Evolutionary conservation across 2,888 invertebrate species (phyloP), one percentile per base, ranked within the genome.

Genomic region (Tortricodes alternella): DNA sequence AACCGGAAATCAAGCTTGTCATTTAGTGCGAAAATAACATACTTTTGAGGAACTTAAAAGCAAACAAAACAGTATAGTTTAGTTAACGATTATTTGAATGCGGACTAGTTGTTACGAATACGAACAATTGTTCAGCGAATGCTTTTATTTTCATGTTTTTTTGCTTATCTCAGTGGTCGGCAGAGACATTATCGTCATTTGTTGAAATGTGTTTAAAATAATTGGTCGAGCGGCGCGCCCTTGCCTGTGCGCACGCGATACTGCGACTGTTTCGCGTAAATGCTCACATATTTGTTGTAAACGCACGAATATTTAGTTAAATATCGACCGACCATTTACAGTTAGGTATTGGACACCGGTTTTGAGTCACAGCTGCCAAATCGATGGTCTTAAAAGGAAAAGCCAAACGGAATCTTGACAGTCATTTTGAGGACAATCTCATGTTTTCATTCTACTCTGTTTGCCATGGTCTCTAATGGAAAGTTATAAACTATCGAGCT

Each of bases 121-220:
- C 70, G 68, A 74, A 80, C 78, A 79, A 79, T 80, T 83, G 78
- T 78, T 78, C 73, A 76, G 67, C 76, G 76, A 74, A 69, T 63
- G 71, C 68, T 72, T 76, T 79, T 74, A 76, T 77, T 76, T 74
- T 74, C 60, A 67, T 70, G 70, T 76, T 74, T 80, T n/a, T 80
- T 81, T 80, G 66, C 72, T 78, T 73, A 83, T 86, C 85, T 82
- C 69, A 62, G 68, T 68, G 73, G 73, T 71, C 71, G 76, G 70
- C 89, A 83, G 86, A 83, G 85, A 84, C 85, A 88, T 89, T 88
- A 88, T 83, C 83, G 78, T 87, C 86, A 85, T 87, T 89, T 89
- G 89, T 89, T 88, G 89, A 89, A 90, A 89, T 85, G 89, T 87
- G 78, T 89, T 90, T 90, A 90, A 89, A 89, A 89, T 90, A 90